Percentiles rank a stretch among this genome's conserved stretches.
phyloP scores from a whole-genome alignment of 2,113 vertebrate species.

The Addax nasomaculatus region DNA sequence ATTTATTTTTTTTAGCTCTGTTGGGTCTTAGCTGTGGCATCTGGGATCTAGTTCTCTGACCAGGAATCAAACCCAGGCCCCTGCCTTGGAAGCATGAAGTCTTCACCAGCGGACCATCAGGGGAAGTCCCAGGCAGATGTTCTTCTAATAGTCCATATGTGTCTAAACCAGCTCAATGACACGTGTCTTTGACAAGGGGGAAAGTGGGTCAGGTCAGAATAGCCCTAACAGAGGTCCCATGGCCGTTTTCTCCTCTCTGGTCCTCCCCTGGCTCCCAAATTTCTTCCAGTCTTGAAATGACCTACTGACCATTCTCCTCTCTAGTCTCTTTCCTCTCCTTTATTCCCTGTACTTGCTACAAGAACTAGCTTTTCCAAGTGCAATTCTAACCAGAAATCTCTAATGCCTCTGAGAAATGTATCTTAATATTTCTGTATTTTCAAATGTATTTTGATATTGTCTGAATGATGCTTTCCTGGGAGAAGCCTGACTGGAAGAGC shows the following conservation, averaged over 20 bases:
- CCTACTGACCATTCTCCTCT: neutral
- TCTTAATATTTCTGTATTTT: neutral
- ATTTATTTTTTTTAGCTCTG: neutral
- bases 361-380: neutral
- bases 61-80: neutral
- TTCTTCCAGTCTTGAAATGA: neutral
- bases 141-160: neutral
- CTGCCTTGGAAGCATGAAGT: neutral
- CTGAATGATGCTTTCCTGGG: neutral
- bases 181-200: neutral
- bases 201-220: neutral
- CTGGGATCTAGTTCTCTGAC: neutral
- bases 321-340: neutral
- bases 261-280: neutral
- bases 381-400: neutral
- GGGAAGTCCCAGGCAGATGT: neutral
- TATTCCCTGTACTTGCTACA: neutral
- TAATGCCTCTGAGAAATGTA: neutral
- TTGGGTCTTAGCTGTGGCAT: neutral
- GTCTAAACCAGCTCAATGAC: neutral
- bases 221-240: neutral
- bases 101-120: neutral
- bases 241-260: neutral
- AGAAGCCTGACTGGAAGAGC: neutral
- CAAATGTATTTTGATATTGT: neutral